These are phyloP conservation scores for Ifrita kowaldi DNA, from an alignment of 2,113 vertebrate genomes.

Conservation along the genomic window DNA sequence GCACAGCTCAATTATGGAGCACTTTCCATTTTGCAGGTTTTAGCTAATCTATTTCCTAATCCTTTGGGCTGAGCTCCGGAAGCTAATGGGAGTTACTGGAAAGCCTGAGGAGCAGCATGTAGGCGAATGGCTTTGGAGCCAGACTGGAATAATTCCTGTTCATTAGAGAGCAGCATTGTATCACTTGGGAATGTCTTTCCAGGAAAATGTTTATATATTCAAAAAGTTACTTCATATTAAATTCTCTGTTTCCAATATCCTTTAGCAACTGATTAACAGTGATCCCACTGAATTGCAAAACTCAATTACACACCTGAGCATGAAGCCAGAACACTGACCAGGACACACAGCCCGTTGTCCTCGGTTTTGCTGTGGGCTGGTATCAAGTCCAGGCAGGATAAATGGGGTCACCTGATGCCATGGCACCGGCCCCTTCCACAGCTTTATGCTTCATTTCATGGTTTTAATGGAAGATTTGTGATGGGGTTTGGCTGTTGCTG, in stretches of 20 bases:
- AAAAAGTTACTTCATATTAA: background rate
- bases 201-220: background rate
- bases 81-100: background rate
- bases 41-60: background rate
- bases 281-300: background rate
- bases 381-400: background rate
- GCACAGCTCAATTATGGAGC: accelerated
- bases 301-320: background rate
- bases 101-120: background rate
- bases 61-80: background rate
- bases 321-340: background rate
- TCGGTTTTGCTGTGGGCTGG: background rate
- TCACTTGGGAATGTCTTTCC: background rate
- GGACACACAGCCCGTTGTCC: accelerated
- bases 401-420: background rate
- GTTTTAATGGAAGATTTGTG: background rate
- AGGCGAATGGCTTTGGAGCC: background rate
- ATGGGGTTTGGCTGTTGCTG: background rate
- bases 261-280: background rate
- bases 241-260: background rate
- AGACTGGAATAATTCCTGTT: background rate
- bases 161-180: background rate
- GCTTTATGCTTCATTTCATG: background rate
- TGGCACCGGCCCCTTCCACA: background rate
- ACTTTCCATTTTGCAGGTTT: background rate